These are phyloP conservation scores for Rhinogobio ventralis DNA, from an alignment of 2,797 vertebrate genomes.

Conservation along the genomic window DNA sequence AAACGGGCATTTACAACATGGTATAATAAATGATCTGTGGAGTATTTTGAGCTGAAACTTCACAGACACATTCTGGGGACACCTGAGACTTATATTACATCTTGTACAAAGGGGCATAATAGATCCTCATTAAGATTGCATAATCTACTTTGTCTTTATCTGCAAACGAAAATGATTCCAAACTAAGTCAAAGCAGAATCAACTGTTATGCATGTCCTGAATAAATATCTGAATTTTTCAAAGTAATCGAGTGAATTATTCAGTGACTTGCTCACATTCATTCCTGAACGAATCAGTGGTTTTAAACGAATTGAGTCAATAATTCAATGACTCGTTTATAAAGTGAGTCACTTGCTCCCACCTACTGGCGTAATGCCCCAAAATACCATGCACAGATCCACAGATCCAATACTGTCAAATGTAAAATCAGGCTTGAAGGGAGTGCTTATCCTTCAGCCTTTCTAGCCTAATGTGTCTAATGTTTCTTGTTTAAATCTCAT, in stretches of 20 bases:
- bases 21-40: too few species aligned
- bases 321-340: neutral
- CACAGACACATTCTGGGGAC: too few species aligned
- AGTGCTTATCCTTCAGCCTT: neutral
- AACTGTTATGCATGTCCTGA: too few species aligned
- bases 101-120: too few species aligned
- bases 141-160: neutral
- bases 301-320: neutral
- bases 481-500: neutral
- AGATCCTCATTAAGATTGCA: neutral
- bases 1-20: too few species aligned
- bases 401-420: neutral
- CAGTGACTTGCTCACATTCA: neutral
- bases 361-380: neutral
- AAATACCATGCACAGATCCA: neutral
- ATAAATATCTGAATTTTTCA: neutral
- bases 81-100: too few species aligned
- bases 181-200: neutral
- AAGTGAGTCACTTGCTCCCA: neutral
- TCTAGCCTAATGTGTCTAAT: neutral
- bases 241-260: neutral
- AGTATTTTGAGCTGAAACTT: too few species aligned
- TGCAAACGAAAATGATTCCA: neutral
- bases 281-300: neutral
- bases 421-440: neutral